A percentile compares a stretch with the other conserved stretches of the same genome.
These are phyloP conservation scores for Epinephelus moara DNA, from an alignment of 2,113 vertebrate genomes.

Conservation along the genomic window DNA sequence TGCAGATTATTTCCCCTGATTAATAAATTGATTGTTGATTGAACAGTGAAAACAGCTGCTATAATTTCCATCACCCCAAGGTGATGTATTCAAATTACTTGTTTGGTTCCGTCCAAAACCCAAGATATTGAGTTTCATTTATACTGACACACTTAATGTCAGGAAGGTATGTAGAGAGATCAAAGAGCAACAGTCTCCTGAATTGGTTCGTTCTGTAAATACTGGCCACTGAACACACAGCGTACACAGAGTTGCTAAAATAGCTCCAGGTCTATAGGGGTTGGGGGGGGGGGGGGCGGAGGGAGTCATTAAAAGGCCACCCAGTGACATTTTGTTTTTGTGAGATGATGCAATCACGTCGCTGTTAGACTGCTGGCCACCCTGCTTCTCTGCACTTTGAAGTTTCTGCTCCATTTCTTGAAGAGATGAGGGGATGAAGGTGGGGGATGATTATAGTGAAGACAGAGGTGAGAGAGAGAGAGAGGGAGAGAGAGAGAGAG, in stretches of 20 bases:
- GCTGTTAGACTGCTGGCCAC: constrained; percentile 30
- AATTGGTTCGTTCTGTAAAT: constrained; percentile 1
- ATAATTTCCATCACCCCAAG: neutral
- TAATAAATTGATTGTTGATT: neutral
- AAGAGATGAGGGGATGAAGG: constrained; percentile 12
- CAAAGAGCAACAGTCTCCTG: constrained; percentile 6
- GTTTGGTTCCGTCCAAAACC: neutral
- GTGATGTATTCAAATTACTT: neutral
- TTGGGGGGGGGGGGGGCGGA: neutral
- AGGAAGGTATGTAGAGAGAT: constrained; percentile 2
- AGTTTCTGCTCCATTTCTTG: constrained; percentile 57
- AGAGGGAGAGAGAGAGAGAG: neutral
- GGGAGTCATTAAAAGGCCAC: constrained; percentile 57
- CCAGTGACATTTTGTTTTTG: constrained; percentile 63
- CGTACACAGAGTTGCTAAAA: constrained; percentile 22
- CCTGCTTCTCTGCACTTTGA: constrained; percentile 37
- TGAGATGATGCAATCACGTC: constrained; percentile 61
- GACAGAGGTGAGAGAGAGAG: neutral
- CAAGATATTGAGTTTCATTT: neutral
- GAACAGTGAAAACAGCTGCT: neutral
- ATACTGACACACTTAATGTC: neutral
- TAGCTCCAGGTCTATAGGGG: constrained; percentile 22
- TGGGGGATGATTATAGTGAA: constrained; percentile 24
- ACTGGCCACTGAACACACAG: constrained; percentile 12
- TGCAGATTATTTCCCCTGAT: neutral